Evolutionary conservation across 2,888 invertebrate species (phyloP).

Genomic region (Dryocosmus kuriphilus): DNA sequence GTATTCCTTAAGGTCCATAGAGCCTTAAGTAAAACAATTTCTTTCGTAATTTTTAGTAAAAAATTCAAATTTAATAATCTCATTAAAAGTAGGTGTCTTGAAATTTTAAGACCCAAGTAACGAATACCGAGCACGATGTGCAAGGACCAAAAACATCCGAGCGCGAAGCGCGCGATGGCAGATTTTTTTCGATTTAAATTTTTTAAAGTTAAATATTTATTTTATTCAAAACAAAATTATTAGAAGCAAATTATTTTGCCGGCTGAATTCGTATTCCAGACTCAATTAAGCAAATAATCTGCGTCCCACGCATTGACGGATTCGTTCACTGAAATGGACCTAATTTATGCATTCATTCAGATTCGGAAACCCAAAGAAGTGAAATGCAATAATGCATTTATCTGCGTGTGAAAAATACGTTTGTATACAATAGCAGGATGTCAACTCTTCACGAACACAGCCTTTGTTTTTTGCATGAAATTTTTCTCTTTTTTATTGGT

Average conservation of each 20-base stretch:
- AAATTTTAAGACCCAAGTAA: too few species aligned
- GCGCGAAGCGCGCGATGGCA: too few species aligned
- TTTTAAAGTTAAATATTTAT: not conserved
- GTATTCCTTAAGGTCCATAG: too few species aligned
- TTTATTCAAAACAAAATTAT: not conserved
- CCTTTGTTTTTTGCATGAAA: not conserved
- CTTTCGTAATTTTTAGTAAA: too few species aligned
- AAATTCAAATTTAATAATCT: too few species aligned
- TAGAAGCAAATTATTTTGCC: constrained; percentile 24
- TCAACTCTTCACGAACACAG: not conserved
- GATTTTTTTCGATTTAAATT: not conserved
- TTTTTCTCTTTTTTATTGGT: not conserved
- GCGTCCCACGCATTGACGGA: constrained; percentile 64
- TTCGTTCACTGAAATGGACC: constrained; percentile 58
- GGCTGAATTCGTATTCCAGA: constrained; percentile 32
- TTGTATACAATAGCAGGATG: not conserved
- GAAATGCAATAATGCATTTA: constrained; percentile 34
- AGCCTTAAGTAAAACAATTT: too few species aligned
- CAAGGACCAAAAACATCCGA: too few species aligned
- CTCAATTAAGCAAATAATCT: constrained; percentile 71
- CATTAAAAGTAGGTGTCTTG: too few species aligned
- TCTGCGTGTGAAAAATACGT: not conserved
- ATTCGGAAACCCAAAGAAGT: constrained; percentile 53
- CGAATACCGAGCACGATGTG: too few species aligned
- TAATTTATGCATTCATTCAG: constrained; percentile 63